phyloP scores from a whole-genome alignment of 2,888 invertebrate species.

The Hirtodrosophila histrioides region DNA sequence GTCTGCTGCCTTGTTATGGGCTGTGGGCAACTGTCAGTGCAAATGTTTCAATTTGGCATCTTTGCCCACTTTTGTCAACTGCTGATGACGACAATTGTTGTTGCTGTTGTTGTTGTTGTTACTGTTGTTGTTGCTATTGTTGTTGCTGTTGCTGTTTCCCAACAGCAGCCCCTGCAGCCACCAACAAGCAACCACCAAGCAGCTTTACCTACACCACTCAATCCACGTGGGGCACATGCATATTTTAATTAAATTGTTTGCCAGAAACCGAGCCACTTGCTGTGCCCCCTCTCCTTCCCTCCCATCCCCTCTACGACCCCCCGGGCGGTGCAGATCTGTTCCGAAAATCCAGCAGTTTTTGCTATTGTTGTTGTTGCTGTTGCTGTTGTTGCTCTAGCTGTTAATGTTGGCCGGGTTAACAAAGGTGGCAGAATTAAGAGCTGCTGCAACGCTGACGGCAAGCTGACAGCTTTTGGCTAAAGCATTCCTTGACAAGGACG shows the following conservation, averaged over 20 bases:
- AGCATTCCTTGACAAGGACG: not conserved
- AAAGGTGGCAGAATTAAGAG: constrained; percentile 36
- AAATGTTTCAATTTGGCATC: constrained; percentile 77
- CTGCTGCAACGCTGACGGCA: constrained; percentile 13
- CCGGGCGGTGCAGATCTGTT: constrained; percentile 20
- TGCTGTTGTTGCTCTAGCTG: constrained; percentile 1
- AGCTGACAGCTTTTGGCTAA: not conserved
- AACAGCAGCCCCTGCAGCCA: constrained; percentile 14
- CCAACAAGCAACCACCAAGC: constrained; percentile 18
- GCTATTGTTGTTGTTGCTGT: constrained; percentile 1
- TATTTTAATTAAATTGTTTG: constrained; percentile 77
- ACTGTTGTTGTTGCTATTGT: constrained; percentile 19
- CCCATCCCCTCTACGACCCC: no score
- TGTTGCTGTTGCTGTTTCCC: constrained; percentile 8
- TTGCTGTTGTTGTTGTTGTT: constrained; percentile 31
- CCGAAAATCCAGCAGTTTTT: constrained; percentile 31
- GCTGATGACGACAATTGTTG: constrained; percentile 61
- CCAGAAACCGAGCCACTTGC: constrained; percentile 30
- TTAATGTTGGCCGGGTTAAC: constrained; percentile 1
- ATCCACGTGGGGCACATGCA: constrained; percentile 59
- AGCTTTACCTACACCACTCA: constrained; percentile 44
- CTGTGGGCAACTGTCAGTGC: constrained; percentile 53
- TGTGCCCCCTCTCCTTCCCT: not conserved
- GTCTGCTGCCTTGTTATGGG: constrained; percentile 33
- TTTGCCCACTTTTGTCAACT: constrained; percentile 68